Conservation (phyloP, 64 coral and sea anemone species). For the Montipora cactus region DNA sequence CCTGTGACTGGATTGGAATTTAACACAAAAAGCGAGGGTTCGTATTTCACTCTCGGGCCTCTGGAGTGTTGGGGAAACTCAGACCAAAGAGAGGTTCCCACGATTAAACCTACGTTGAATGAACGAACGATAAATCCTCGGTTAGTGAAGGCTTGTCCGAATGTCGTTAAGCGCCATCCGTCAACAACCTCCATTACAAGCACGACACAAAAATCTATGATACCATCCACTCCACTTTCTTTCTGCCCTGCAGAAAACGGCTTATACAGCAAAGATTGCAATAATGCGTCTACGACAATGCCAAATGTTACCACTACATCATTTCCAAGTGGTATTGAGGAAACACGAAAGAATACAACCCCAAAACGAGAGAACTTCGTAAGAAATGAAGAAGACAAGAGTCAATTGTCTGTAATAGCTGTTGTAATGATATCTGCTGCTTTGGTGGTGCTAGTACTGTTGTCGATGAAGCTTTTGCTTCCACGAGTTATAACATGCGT, state of each 20-base stretch:
- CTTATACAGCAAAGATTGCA: background rate
- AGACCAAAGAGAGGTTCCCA: background rate
- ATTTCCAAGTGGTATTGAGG: background rate
- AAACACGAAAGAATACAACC: background rate
- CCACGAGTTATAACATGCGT: constrained; percentile 75
- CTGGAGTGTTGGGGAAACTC: constrained; percentile 89
- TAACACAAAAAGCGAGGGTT: constrained; percentile 34
- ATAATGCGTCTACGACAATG: background rate
- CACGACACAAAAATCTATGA: background rate
- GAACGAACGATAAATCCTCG: constrained; percentile 19
- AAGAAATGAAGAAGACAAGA: background rate
- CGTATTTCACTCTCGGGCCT: constrained; percentile 68
- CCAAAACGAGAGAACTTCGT: background rate
- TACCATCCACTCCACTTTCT: background rate
- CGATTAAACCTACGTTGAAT: background rate
- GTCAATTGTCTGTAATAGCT: constrained; percentile 53
- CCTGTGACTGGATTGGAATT: constrained; percentile 74
- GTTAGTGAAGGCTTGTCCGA: constrained; percentile 50
- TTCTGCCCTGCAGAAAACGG: background rate
- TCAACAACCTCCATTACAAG: background rate
- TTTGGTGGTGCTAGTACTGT: constrained; percentile 62
- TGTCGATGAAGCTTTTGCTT: constrained; percentile 72
- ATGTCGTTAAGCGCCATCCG: background rate
- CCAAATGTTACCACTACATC: background rate
- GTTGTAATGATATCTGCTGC: constrained; percentile 80